These are phyloP conservation scores for Trichogramma pretiosum DNA, from an alignment of 1,140 invertebrate genomes.

Conservation along the genomic window DNA sequence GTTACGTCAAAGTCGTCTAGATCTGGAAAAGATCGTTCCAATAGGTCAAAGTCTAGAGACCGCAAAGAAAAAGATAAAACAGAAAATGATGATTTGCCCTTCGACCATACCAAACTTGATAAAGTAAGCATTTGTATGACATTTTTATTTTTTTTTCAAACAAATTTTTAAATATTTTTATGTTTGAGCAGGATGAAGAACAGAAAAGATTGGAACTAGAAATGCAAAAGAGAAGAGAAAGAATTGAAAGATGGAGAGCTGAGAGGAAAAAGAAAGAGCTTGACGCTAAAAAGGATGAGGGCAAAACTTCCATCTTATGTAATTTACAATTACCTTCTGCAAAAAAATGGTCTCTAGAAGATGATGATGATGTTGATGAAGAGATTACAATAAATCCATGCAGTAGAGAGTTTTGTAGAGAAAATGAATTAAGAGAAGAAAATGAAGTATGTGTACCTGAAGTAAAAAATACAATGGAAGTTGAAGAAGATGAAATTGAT, in stretches of 20 bases:
- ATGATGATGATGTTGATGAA: constrained; percentile 70
- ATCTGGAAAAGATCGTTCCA: constrained; percentile 40
- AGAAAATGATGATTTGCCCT: constrained; percentile 49
- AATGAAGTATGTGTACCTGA: constrained; percentile 49
- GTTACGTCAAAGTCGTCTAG: constrained; percentile 43
- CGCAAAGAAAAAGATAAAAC: constrained; percentile 52
- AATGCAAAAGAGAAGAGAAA: constrained; percentile 91
- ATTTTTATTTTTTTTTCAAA: constrained; percentile 3
- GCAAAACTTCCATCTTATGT: constrained; percentile 51
- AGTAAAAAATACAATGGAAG: constrained; percentile 40
- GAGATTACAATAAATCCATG: constrained; percentile 37
- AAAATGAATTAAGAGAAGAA: constrained; percentile 45
- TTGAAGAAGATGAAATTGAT: constrained; percentile 73
- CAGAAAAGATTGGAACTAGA: constrained; percentile 85
- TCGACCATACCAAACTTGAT: constrained; percentile 65
- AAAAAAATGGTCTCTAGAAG: constrained; percentile 89
- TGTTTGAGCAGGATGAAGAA: constrained; percentile 63
- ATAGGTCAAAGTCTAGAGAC: constrained; percentile 41
- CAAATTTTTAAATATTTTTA: constrained; percentile 13
- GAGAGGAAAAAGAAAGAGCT: constrained; percentile 73
- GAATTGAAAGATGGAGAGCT: constrained; percentile 43
- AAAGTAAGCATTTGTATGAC: constrained; percentile 48
- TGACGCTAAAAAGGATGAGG: constrained; percentile 68
- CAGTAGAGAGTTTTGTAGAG: constrained; percentile 50
- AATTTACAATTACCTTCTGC: constrained; percentile 51